Percentiles rank a stretch among this genome's conserved stretches.
These are phyloP conservation scores for Phthorimaea operculella DNA, from an alignment of 1,140 invertebrate genomes.

Conservation along the genomic window DNA sequence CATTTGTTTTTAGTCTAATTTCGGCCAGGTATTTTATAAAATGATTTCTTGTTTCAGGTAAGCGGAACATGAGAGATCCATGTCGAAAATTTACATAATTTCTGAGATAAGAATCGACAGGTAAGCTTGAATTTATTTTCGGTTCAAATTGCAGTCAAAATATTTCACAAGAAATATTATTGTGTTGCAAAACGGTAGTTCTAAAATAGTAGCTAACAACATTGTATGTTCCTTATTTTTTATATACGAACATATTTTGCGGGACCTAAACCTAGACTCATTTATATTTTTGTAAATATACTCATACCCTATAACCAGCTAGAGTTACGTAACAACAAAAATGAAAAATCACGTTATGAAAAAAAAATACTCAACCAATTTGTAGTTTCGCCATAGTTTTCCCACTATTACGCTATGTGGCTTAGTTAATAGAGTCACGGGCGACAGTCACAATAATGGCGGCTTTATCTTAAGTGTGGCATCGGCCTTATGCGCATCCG, in stretches of 20 bases:
- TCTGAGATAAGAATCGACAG: neutral
- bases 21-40: neutral
- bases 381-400: slow-evolving; percentile 44
- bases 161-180: neutral
- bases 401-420: slow-evolving; percentile 44
- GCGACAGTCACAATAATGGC: slow-evolving; percentile 53
- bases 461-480: slow-evolving; percentile 56
- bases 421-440: slow-evolving; percentile 55
- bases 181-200: no score
- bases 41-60: slow-evolving; percentile 41
- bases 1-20: slow-evolving; percentile 10
- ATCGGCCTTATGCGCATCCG: slow-evolving; percentile 57
- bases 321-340: slow-evolving; percentile 3
- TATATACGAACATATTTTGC: no score
- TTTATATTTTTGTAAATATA: no score
- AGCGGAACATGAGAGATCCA: slow-evolving; percentile 4
- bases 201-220: no score
- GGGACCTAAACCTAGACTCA: no score
- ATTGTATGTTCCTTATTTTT: no score
- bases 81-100: slow-evolving; percentile 1
- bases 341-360: slow-evolving; percentile 14
- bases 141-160: neutral
- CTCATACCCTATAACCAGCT: neutral
- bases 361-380: slow-evolving; percentile 47
- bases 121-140: neutral